phyloP scores from a whole-genome alignment of 2,888 invertebrate genomes.

The Drosophila anomelani region DNA sequence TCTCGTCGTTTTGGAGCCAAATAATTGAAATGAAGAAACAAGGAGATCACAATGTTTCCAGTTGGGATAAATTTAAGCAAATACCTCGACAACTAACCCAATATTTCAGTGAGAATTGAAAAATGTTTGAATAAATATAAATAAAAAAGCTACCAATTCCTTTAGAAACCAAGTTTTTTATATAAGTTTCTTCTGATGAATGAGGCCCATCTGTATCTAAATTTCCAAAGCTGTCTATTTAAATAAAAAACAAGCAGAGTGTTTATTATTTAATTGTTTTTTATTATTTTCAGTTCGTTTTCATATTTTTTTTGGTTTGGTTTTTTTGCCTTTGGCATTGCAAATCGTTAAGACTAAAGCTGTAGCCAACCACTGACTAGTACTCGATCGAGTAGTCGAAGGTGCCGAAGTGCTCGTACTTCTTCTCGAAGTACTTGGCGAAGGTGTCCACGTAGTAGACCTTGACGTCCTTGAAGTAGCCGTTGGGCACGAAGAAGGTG shows the following conservation, averaged over 20 bases:
- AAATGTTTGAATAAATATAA: neutral
- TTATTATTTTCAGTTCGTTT: conserved; percentile 13
- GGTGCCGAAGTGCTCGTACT: conserved; percentile 72
- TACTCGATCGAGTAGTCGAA: conserved; percentile 74
- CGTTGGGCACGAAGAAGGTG: conserved; percentile 88
- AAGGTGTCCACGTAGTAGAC: conserved; percentile 87
- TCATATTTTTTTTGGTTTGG: conserved; percentile 20
- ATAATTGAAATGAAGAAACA: neutral
- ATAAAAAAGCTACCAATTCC: neutral
- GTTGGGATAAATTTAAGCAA: neutral
- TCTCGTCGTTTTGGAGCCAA: neutral
- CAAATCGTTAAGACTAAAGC: conserved; percentile 13
- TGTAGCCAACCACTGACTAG: conserved; percentile 34
- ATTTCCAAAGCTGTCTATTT: neutral
- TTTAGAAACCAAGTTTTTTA: neutral
- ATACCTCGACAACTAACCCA: neutral
- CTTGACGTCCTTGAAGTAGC: conserved; percentile 88
- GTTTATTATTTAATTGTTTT: conserved; percentile 1
- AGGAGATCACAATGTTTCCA: neutral
- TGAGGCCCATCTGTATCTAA: no score
- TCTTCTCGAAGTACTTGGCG: conserved; percentile 72
- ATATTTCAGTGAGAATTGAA: neutral
- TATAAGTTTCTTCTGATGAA: no score
- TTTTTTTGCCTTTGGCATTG: conserved; percentile 24
- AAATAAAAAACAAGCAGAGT: neutral